Evolutionary conservation across 2,888 invertebrate species (phyloP).

Genomic region (Ichneumoninae sp.): DNA sequence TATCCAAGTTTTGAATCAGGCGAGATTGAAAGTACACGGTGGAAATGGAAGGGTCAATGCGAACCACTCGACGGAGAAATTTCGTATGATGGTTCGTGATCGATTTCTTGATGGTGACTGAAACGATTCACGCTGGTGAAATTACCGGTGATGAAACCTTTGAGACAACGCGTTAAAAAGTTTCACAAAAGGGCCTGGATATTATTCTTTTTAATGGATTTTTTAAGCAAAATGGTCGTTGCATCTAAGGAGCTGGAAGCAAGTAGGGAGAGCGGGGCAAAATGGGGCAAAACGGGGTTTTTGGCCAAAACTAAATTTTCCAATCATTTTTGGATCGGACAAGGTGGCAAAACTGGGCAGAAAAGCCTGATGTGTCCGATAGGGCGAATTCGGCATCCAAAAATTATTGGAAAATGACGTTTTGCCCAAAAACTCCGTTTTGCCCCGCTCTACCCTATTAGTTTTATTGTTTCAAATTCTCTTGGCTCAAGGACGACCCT

Average conservation of each 20-base stretch:
- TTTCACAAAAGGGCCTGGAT: neutral
- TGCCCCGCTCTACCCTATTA: neutral
- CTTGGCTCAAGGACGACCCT: neutral
- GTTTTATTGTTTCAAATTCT: neutral
- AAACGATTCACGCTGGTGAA: neutral
- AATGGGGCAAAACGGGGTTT: too few relatives aligned
- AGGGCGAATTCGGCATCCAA: too few relatives aligned
- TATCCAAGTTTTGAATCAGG: neutral
- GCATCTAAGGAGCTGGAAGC: neutral
- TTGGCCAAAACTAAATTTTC: too few relatives aligned
- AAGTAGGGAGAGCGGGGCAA: too few relatives aligned
- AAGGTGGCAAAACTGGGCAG: too few relatives aligned
- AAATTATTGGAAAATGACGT: too few relatives aligned
- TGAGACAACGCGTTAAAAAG: neutral
- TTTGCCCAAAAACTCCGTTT: too few relatives aligned
- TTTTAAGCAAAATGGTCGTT: neutral
- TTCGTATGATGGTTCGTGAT: neutral
- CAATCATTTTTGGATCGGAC: too few relatives aligned
- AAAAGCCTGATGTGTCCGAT: too few relatives aligned
- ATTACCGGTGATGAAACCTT: neutral
- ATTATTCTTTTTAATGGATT: neutral
- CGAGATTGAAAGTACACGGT: slow-evolving; percentile 9
- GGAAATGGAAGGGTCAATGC: neutral
- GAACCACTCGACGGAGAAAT: neutral
- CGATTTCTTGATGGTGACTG: neutral